phyloP scores from a whole-genome alignment of 2,888 invertebrate genomes.

The Andrena praecox region DNA sequence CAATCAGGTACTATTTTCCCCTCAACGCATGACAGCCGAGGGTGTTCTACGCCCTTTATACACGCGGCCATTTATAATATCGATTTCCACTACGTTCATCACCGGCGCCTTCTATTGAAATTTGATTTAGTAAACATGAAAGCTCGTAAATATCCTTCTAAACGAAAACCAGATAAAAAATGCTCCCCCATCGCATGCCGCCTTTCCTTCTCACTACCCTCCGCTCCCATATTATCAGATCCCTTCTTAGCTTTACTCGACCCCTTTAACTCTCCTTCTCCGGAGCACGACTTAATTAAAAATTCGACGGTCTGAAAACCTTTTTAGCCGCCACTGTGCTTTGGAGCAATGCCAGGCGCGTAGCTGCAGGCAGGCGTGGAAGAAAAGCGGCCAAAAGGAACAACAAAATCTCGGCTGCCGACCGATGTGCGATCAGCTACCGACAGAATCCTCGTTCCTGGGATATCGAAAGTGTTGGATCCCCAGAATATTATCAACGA shows the following conservation, averaged over 20 bases:
- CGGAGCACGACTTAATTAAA: not conserved
- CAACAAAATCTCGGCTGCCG: not conserved
- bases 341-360: not conserved
- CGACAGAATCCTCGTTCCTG: slow-evolving; percentile 23
- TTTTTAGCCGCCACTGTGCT: not conserved
- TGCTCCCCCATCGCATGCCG: not conserved
- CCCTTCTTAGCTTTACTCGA: not conserved
- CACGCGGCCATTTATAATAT: not conserved
- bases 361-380: not conserved
- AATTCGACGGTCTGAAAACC: not conserved
- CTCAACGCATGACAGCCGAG: not conserved
- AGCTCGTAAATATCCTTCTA: not conserved
- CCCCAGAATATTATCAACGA: not conserved
- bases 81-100: slow-evolving; percentile 2
- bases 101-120: not conserved
- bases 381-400: not conserved
- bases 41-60: not conserved
- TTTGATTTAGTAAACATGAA: slow-evolving; percentile 1
- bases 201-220: not conserved
- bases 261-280: not conserved
- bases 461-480: slow-evolving; percentile 28
- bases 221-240: not conserved
- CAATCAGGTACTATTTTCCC: not conserved
- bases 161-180: not conserved
- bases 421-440: not conserved